Evolutionary conservation across 2,797 vertebrate genomes (phyloP).

Genomic region (Sebastes oblongus): DNA sequence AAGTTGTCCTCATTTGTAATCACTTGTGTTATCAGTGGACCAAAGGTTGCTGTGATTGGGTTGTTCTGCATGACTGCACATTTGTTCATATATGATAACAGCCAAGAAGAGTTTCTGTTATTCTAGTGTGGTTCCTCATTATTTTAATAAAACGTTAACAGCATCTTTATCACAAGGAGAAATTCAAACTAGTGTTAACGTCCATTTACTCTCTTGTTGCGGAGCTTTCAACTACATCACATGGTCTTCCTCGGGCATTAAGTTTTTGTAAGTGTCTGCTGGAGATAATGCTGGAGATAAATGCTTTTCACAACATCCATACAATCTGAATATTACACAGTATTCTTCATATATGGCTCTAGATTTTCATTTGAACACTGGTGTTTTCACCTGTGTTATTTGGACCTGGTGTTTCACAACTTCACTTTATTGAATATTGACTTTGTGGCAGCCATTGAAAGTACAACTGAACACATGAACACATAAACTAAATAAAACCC

Average conservation of each 20-base stretch:
- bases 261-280: neutral
- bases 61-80: neutral
- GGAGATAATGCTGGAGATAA: neutral
- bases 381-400: neutral
- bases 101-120: neutral
- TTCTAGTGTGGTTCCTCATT: neutral
- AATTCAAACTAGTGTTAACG: neutral
- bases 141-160: neutral
- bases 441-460: neutral
- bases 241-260: neutral
- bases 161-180: neutral
- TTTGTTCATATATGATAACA: neutral
- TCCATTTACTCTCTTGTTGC: neutral
- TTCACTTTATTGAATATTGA: neutral
- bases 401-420: neutral
- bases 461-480: neutral
- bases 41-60: conserved; percentile 37
- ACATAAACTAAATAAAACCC: neutral
- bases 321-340: neutral
- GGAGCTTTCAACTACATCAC: neutral
- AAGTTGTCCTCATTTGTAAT: neutral
- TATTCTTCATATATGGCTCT: neutral
- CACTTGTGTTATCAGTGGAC: conserved; percentile 8
- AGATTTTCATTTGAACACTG: no score
- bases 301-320: neutral